These are phyloP conservation scores for Eulemur albifrons DNA, from an alignment of 2,797 vertebrate genomes.

Conservation along the genomic window DNA sequence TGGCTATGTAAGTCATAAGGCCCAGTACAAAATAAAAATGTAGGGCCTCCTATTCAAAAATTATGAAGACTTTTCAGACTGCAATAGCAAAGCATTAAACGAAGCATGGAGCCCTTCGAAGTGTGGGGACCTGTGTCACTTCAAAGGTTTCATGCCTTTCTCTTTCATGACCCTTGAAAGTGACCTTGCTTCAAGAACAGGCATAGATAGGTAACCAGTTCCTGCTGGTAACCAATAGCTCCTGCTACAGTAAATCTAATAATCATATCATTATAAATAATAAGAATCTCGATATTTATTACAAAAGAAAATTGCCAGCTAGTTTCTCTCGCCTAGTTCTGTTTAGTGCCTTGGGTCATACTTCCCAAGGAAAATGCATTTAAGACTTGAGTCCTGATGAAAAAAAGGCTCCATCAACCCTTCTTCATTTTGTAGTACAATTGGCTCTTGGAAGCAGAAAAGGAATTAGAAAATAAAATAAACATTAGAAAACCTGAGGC, in stretches of 20 bases:
- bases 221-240: not conserved
- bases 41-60: not conserved
- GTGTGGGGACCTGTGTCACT: not conserved
- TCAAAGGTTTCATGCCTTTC: not conserved
- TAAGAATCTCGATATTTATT: not conserved
- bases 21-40: conserved; percentile 1
- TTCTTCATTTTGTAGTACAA: conserved; percentile 65
- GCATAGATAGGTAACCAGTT: not conserved
- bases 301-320: not conserved
- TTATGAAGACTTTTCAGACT: not conserved
- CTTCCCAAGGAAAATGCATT: conserved; percentile 48
- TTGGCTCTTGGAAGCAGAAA: conserved; percentile 62
- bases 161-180: not conserved
- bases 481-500: conserved; percentile 73
- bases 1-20: not conserved
- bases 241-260: not conserved
- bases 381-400: conserved; percentile 30
- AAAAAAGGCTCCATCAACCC: conserved; percentile 42
- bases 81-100: not conserved
- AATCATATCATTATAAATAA: not conserved
- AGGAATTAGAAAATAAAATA: conserved; percentile 65
- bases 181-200: not conserved
- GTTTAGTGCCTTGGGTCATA: not conserved
- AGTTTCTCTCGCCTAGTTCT: not conserved
- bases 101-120: not conserved